These are phyloP conservation scores for Microchirus variegatus DNA, from an alignment of 2,797 vertebrate genomes.

Conservation along the genomic window DNA sequence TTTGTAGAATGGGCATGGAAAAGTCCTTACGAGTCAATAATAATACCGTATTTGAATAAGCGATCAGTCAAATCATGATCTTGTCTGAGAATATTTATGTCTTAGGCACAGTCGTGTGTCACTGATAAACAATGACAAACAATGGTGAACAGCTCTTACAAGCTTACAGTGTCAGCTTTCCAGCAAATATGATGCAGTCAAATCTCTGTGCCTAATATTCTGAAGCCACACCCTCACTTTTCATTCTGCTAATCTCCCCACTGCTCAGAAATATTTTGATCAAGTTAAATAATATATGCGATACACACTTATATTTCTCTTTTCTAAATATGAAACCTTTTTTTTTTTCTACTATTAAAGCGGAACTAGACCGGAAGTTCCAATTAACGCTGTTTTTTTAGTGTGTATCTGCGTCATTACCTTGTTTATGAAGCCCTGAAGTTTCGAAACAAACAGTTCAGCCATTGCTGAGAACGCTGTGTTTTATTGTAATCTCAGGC, in stretches of 20 bases:
- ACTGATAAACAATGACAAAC: conserved; percentile 11
- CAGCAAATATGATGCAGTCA: conserved; percentile 15
- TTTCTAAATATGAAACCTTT: too few species aligned
- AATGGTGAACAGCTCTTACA: conserved; percentile 27
- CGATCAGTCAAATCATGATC: background rate
- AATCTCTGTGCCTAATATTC: background rate
- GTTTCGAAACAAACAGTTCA: too few species aligned
- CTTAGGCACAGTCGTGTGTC: background rate
- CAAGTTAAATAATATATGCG: too few species aligned
- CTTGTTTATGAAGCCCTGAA: too few species aligned
- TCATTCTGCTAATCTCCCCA: background rate
- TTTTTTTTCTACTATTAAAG: too few species aligned
- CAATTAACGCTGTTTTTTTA: too few species aligned
- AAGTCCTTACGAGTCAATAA: background rate
- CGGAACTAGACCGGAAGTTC: too few species aligned
- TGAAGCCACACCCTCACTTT: background rate
- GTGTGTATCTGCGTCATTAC: too few species aligned
- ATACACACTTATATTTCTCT: too few species aligned
- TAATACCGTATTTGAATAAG: background rate
- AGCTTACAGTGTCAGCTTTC: conserved; percentile 5
- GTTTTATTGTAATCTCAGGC: too few species aligned
- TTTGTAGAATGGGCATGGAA: background rate
- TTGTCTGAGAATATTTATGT: background rate
- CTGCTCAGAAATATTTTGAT: background rate
- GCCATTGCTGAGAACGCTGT: too few species aligned